Base-by-base conservation (phyloP, 2,888 invertebrate species). In the Zygothrica quintamaculata region DNA sequence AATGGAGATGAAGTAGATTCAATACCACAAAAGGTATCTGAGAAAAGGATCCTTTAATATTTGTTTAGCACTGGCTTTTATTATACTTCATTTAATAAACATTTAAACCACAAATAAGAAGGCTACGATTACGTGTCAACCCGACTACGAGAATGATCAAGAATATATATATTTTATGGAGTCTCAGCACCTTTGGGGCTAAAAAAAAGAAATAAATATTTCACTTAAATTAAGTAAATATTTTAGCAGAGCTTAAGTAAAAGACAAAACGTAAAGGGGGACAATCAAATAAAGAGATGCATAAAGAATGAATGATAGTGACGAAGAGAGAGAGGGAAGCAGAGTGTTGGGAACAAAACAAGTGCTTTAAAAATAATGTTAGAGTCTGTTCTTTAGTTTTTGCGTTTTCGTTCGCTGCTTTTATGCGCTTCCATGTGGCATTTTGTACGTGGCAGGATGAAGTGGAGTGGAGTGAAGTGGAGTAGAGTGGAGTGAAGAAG, bases 221-320 rank as follows among this genome's bases (percentile, higher is more conserved):
- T 7, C 68, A 62, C 62, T 62, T 62, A 74, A 74, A 58, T 62
- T 67, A 64, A 68, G 51, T 58, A 58, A 71, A 74, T 58, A 68
- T 67, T 73, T 57, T 36, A 53, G 43, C 33, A 40, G 46, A 34
- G 51, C 33, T 5, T 15, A 7, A 6, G 29, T 29, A 9, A 7
- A 9, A 29, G 29, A 29, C 9, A 29, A 9, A n/a, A 29, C 9
- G 29, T 3, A 9, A 3, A 18, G 22, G 8, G 4, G 11, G 18
- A 16, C 16, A 13, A n/a, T 4, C 26, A 8, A 26, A n/a, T n/a
- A n/a, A n/a, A n/a, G n/a, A n/a, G n/a, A n/a, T n/a, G 18, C 18
- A 22, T 22, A 22, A 22, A 22, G 18, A 22, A 22, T 22, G 18
- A 22, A 22, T 3, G 3, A 22, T 3, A 9, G 2, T 1, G 1